A percentile compares a stretch with the other conserved stretches of the same genome.
Evolutionary conservation across 2,797 vertebrate species (phyloP).

Genomic region (Eulemur albifrons): DNA sequence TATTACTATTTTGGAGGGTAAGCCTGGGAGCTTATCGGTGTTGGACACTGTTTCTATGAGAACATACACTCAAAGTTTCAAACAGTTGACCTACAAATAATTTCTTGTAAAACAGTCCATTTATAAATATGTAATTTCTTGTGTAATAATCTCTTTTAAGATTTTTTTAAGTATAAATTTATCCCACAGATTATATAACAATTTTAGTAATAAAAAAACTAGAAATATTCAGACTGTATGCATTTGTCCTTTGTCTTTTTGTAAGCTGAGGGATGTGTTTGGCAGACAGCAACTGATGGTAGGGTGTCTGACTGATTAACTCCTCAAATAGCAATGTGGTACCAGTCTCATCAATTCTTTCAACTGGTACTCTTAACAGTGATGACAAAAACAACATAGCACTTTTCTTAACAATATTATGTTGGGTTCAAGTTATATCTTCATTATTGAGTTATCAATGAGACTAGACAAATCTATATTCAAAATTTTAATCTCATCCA

Average conservation of each 20-base stretch:
- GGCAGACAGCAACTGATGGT: not conserved
- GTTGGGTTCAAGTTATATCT: not conserved
- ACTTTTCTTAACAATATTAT: not conserved
- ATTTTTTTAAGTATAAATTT: slow-evolving; percentile 28
- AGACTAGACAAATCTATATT: not conserved
- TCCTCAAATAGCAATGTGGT: not conserved
- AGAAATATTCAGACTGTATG: not conserved
- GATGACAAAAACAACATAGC: not conserved
- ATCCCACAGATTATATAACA: not conserved
- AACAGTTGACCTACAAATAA: not conserved
- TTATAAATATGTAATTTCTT: slow-evolving; percentile 11
- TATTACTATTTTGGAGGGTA: not conserved
- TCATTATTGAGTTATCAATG: slow-evolving; percentile 18
- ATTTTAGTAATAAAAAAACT: not conserved
- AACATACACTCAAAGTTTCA: slow-evolving; percentile 15
- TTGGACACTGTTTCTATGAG: slow-evolving; percentile 12
- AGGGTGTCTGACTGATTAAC: not conserved
- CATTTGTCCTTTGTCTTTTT: not conserved
- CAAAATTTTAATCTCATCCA: not conserved
- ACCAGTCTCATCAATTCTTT: not conserved
- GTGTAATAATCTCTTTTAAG: not conserved
- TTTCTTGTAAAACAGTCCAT: not conserved
- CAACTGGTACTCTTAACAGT: not conserved
- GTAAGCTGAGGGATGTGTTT: not conserved
- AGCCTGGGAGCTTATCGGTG: not conserved